Evolutionary conservation across 2,797 vertebrate species (phyloP), one percentile per base, ranked within the genome.

Genomic region (Fistularia tabacaria): DNA sequence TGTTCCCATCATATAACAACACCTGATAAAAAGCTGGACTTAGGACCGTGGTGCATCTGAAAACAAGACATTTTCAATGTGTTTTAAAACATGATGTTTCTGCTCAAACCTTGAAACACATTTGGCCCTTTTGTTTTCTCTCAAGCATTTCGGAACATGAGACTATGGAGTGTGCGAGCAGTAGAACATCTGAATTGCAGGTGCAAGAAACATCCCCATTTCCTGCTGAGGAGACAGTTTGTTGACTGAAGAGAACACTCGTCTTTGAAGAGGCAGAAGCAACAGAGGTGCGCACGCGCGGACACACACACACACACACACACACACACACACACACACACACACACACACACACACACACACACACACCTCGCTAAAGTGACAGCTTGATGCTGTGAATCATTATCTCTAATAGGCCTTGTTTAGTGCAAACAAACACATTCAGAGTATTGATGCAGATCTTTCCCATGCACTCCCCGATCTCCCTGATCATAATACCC

Each of bases 351-450:
- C 52, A 59, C 58, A 67, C 14, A 62, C 37, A 59, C 58, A 57
- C 38, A 60, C 55, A 64, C 38, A 10, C n/a, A 43, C 48, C 65
- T 62, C 50, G 66, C 65, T 69, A 79, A 77, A 78, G 73, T 83
- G 80, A 83, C 83, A 81, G 77, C 74, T 66, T 64, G 69, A 74
- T 77, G 71, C 77, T 66, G 58, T 62, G 76, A 82, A 84, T 89
- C 79, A 87, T 90, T 78, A 87, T 85, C 79, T 79, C 73, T 90
- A 83, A 89, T 88, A 80, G 83, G 81, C 65, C 62, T 57, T 59
- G 68, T 80, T 85, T 81, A 81, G 79, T 78, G 83, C 87, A 87
- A 89, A 88, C 85, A 89, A 86, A 86, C 78, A 76, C 49, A 54
- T 25, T 51, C 66, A 51, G 64, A 60, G 62, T 67, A 76, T 79